Evolutionary conservation across 2,797 vertebrate genomes (phyloP).

Genomic region (Esox masquinongy): DNA sequence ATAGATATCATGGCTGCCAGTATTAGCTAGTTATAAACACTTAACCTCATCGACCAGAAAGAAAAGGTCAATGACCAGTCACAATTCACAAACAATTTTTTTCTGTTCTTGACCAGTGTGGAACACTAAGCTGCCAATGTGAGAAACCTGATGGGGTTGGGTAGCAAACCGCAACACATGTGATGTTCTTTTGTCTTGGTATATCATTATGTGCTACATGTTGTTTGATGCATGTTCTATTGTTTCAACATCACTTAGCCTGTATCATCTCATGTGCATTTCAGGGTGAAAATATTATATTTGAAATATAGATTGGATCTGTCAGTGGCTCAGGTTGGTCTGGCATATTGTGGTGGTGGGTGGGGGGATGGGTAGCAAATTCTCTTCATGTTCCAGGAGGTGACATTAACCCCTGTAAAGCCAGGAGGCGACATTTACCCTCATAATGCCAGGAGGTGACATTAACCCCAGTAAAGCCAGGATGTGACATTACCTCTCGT

Average conservation of each 20-base stretch:
- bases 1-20: conserved; percentile 62
- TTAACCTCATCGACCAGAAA: conserved; percentile 34
- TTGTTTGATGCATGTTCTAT: conserved; percentile 16
- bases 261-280: conserved; percentile 15
- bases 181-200: conserved; percentile 24
- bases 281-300: conserved; percentile 37
- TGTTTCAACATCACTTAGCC: conserved; percentile 21
- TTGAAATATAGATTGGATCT: conserved; percentile 16
- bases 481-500: no score
- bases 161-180: background rate
- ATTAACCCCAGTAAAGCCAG: no score
- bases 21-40: conserved; percentile 38
- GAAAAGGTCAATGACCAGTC: background rate
- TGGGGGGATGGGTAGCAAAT: no score
- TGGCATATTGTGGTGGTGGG: background rate
- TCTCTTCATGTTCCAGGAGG: conserved; percentile 25
- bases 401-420: conserved; percentile 48
- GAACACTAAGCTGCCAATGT: background rate
- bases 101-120: background rate
- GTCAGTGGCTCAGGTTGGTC: conserved; percentile 16
- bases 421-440: conserved; percentile 6
- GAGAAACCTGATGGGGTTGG: background rate
- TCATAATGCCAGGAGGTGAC: no score
- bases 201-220: background rate
- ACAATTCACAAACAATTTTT: background rate